A percentile compares a stretch with the other conserved stretches of the same genome.
Conservation (phyloP, 2,888 invertebrate genomes). For the Limnephilus auricula region DNA sequence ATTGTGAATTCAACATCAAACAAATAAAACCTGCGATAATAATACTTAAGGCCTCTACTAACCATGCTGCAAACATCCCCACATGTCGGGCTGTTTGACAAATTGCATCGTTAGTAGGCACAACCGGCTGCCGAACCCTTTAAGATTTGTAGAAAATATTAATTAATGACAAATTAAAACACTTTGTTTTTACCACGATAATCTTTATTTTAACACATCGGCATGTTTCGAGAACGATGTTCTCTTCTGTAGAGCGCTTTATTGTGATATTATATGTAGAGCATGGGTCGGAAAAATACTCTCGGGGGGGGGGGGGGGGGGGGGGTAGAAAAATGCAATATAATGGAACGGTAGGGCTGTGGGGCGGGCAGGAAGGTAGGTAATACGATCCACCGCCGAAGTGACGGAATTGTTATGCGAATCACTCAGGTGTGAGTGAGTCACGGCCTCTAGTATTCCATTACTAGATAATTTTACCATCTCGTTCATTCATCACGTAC, state of each 20-base stretch:
- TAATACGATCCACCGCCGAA: slow-evolving; percentile 5
- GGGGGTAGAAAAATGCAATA: background rate
- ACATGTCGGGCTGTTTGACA: too few relatives aligned
- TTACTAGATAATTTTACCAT: slow-evolving; percentile 46
- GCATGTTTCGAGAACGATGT: too few relatives aligned
- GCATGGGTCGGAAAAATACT: background rate
- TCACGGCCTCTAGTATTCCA: slow-evolving; percentile 42
- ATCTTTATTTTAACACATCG: too few relatives aligned
- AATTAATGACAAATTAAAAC: too few relatives aligned
- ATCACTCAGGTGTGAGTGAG: slow-evolving; percentile 43
- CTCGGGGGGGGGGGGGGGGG: too few relatives aligned
- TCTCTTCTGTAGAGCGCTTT: too few relatives aligned
- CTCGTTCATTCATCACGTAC: slow-evolving; percentile 32
- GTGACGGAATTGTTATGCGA: slow-evolving; percentile 47
- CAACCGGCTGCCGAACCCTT: too few relatives aligned
- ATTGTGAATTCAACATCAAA: background rate
- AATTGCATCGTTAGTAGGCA: too few relatives aligned
- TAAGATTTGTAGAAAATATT: too few relatives aligned
- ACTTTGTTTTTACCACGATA: too few relatives aligned
- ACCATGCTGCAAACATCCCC: too few relatives aligned
- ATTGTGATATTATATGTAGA: background rate
- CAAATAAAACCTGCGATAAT: background rate
- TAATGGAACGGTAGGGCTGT: background rate
- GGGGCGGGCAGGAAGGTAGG: background rate
- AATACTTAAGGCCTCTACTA: too few relatives aligned